These are phyloP conservation scores for Oreotragus oreotragus DNA, from an alignment of 2,113 vertebrate genomes.

Conservation along the genomic window DNA sequence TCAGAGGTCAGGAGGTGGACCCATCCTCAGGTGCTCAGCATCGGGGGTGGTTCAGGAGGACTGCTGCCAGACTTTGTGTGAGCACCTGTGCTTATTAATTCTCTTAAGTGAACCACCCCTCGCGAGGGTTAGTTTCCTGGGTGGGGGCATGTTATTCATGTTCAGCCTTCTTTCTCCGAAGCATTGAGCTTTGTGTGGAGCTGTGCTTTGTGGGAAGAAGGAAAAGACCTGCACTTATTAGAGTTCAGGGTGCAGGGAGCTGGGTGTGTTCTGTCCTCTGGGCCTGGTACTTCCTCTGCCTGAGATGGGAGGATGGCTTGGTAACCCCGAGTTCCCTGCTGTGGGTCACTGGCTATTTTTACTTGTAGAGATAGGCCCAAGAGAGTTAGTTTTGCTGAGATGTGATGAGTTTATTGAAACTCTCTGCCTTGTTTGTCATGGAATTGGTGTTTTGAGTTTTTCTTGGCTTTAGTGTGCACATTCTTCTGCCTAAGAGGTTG, in stretches of 20 bases:
- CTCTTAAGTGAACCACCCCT: background rate
- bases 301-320: accelerated
- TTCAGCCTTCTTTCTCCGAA: background rate
- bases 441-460: conserved; percentile 30
- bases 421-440: conserved; percentile 9
- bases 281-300: background rate
- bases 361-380: background rate
- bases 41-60: background rate
- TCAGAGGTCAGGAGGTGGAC: background rate
- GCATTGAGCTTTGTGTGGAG: background rate
- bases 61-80: background rate
- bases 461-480: conserved; percentile 39
- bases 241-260: background rate
- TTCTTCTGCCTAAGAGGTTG: background rate
- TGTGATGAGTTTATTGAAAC: conserved; percentile 14
- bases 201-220: background rate
- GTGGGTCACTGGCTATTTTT: background rate
- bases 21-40: background rate
- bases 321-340: background rate
- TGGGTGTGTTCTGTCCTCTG: background rate
- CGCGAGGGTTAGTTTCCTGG: background rate
- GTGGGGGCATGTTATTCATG: background rate
- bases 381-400: background rate
- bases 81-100: background rate
- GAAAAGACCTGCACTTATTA: background rate